A percentile compares a stretch with the other conserved stretches of the same genome.
Evolutionary conservation across 1,140 invertebrate genomes (phyloP).

Genomic region (Drosophila bipectinata): DNA sequence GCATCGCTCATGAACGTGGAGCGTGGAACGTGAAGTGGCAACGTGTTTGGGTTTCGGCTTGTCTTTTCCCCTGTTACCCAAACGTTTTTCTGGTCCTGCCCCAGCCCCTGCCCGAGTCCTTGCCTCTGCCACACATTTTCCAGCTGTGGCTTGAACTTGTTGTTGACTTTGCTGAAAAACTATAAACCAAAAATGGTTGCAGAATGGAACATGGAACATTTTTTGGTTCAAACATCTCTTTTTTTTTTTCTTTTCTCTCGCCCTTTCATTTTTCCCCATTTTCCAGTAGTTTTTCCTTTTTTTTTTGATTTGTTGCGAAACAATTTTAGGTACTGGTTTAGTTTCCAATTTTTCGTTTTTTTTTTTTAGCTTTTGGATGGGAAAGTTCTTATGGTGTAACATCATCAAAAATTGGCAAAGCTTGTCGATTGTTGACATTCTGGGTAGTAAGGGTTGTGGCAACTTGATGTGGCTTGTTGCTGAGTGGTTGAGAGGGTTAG

Average conservation of each 20-base stretch:
- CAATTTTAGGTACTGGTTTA: constrained; percentile 48
- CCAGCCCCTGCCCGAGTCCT: background rate
- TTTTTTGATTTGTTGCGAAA: constrained; percentile 71
- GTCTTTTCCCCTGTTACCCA: constrained; percentile 25
- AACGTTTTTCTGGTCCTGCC: constrained; percentile 9
- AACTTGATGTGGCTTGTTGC: constrained; percentile 53
- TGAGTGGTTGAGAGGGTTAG: constrained; percentile 23
- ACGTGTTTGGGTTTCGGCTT: constrained; percentile 50
- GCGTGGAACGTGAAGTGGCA: constrained; percentile 46
- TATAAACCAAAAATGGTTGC: constrained; percentile 54
- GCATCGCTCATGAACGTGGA: constrained; percentile 34
- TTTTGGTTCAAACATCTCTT: constrained; percentile 34
- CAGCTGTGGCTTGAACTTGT: constrained; percentile 58
- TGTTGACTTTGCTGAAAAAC: constrained; percentile 57
- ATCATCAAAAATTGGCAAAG: constrained; percentile 63
- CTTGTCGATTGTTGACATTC: constrained; percentile 76
- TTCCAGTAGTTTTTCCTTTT: constrained; percentile 12
- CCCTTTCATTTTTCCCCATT: background rate
- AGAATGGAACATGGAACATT: constrained; percentile 54
- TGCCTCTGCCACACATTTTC: constrained; percentile 27
- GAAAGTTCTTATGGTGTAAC: constrained; percentile 62
- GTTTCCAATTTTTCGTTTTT: constrained; percentile 9
- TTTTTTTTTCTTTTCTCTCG: constrained; percentile 2
- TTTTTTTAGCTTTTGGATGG: constrained; percentile 16
- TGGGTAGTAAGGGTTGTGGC: constrained; percentile 40